Percentiles rank a stretch among this genome's conserved stretches.
Evolutionary conservation across 2,113 vertebrate species (phyloP).

Genomic region (Protobothrops flavoviridis): DNA sequence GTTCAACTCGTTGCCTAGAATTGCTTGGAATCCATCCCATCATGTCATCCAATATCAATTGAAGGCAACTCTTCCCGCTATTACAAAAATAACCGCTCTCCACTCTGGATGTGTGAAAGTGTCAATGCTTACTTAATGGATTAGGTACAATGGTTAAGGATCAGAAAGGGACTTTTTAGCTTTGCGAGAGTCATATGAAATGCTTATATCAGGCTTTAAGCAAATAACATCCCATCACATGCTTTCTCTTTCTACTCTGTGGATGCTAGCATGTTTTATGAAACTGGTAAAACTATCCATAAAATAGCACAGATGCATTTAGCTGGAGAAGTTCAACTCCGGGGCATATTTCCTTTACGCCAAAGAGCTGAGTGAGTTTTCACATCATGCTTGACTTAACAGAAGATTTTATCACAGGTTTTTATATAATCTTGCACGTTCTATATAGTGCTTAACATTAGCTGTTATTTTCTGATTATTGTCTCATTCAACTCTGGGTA

Average conservation of each 20-base stretch:
- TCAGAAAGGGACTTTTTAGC: neutral
- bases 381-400: too few relatives aligned
- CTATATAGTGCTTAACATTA: neutral
- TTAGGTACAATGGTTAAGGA: neutral
- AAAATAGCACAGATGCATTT: neutral
- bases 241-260: too few relatives aligned
- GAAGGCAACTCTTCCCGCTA: neutral
- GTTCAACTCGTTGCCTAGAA: neutral
- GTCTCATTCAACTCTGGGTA: neutral
- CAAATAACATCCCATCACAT: neutral
- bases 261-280: neutral
- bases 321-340: neutral
- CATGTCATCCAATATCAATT: constrained; percentile 16
- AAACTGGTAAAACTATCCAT: neutral
- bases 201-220: neutral
- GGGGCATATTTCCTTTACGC: neutral
- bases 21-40: constrained; percentile 14
- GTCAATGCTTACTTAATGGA: constrained; percentile 3
- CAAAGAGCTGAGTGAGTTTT: neutral
- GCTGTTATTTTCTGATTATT: neutral
- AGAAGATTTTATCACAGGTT: neutral
- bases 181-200: neutral
- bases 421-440: neutral
- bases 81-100: constrained; percentile 8
- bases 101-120: neutral